Conservation (phyloP, 2,113 vertebrate species). For the Anolis sagrei region DNA sequence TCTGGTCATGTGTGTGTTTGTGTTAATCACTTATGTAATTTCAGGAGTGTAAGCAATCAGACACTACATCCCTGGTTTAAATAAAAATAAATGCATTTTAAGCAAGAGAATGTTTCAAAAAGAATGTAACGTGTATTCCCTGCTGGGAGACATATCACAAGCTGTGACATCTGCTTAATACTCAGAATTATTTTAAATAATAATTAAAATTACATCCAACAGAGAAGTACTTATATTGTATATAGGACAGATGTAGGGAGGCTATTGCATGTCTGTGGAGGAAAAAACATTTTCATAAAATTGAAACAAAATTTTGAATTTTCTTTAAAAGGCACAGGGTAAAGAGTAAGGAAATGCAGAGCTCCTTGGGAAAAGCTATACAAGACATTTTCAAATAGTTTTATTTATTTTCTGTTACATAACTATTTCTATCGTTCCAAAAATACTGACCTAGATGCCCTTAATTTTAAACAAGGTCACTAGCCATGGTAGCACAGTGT, state of each 20-base stretch:
- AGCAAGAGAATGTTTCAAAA: not conserved
- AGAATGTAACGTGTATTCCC: not conserved
- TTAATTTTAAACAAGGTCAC: slow-evolving; percentile 40
- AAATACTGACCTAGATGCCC: slow-evolving; percentile 44
- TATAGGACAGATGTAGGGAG: not conserved
- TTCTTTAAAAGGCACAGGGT: slow-evolving; percentile 22
- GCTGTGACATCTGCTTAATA: not conserved
- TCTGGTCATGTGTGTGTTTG: too few species aligned
- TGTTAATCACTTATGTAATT: too few species aligned
- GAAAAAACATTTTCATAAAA: not conserved
- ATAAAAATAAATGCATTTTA: not conserved
- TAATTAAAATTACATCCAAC: not conserved
- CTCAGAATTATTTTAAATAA: not conserved
- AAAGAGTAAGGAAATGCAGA: slow-evolving; percentile 16
- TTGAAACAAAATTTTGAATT: not conserved
- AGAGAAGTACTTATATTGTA: not conserved
- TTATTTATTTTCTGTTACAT: slow-evolving; percentile 50
- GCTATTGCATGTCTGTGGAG: not conserved
- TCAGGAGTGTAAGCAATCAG: too few species aligned
- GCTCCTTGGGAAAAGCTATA: slow-evolving; percentile 32
- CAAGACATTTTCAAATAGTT: slow-evolving; percentile 44
- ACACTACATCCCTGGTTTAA: not conserved
- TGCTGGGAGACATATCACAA: not conserved
- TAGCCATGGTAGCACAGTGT: not conserved
- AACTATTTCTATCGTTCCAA: slow-evolving; percentile 22